These are phyloP conservation scores for Crepidodera aurea DNA, from an alignment of 2,888 invertebrate genomes.

Conservation along the genomic window DNA sequence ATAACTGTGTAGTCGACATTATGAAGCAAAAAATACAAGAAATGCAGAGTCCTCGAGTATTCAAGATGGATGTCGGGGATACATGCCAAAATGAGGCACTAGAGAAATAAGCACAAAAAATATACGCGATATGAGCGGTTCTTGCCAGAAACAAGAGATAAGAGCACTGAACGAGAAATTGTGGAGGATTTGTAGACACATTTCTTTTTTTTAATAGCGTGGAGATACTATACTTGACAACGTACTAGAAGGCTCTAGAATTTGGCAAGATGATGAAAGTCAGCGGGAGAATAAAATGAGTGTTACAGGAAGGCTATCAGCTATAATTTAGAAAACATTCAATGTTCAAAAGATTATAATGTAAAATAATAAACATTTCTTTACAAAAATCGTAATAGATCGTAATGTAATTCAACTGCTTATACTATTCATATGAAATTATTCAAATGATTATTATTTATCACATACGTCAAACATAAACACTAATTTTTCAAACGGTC, in stretches of 20 bases:
- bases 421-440: no score
- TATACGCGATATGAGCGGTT: conserved; percentile 53
- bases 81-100: conserved; percentile 51
- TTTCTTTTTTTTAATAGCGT: conserved; percentile 8
- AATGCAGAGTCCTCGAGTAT: conserved; percentile 43
- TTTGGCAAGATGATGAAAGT: background rate
- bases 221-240: conserved; percentile 8
- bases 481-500: no score
- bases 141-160: conserved; percentile 56
- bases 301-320: no score
- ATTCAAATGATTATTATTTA: no score
- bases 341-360: no score
- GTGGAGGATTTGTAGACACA: conserved; percentile 26
- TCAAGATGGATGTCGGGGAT: conserved; percentile 54
- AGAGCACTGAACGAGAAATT: conserved; percentile 52
- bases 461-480: no score
- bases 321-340: no score
- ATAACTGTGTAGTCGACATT: conserved; percentile 28
- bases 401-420: no score
- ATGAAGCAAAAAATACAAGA: conserved; percentile 25
- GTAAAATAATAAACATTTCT: no score
- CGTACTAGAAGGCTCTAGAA: background rate
- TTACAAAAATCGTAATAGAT: no score
- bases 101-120: conserved; percentile 55
- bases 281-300: no score